Evolutionary conservation across 2,113 vertebrate species (phyloP).

Genomic region (Macquaria australasica): DNA sequence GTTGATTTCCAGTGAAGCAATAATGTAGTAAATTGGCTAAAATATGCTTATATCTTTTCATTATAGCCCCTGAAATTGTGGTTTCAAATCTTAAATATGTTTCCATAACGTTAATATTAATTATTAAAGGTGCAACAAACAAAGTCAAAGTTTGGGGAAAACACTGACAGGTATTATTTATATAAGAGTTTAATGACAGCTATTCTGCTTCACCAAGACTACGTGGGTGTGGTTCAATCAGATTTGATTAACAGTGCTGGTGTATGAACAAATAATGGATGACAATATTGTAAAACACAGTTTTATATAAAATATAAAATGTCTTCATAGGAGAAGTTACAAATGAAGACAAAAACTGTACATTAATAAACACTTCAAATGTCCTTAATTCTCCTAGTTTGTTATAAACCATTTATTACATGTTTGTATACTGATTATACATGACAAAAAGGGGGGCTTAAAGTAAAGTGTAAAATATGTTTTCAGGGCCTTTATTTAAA

Average conservation of each 20-base stretch:
- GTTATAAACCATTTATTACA: background rate
- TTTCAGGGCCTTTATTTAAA: background rate
- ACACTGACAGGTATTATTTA: too few relatives aligned
- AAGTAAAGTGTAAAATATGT: background rate
- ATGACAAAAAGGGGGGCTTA: background rate
- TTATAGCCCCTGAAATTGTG: background rate
- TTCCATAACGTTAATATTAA: too few relatives aligned
- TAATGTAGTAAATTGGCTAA: background rate
- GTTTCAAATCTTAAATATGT: background rate
- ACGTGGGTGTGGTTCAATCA: too few relatives aligned
- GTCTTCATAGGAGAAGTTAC: background rate
- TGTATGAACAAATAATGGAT: background rate
- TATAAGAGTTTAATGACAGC: too few relatives aligned
- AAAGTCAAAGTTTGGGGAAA: too few relatives aligned
- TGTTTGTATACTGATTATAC: background rate
- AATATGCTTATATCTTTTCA: too few relatives aligned
- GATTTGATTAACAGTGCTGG: too few relatives aligned
- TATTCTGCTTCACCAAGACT: too few relatives aligned
- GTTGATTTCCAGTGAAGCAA: background rate
- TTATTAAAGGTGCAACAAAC: background rate
- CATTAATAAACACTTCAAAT: background rate
- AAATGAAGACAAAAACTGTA: too few relatives aligned
- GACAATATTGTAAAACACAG: background rate
- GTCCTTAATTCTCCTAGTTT: background rate
- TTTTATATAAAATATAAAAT: background rate